Percentiles rank a stretch among this genome's conserved stretches.
phyloP scores from a whole-genome alignment of 2,797 vertebrate genomes.

The Denticeps clupeoides region DNA sequence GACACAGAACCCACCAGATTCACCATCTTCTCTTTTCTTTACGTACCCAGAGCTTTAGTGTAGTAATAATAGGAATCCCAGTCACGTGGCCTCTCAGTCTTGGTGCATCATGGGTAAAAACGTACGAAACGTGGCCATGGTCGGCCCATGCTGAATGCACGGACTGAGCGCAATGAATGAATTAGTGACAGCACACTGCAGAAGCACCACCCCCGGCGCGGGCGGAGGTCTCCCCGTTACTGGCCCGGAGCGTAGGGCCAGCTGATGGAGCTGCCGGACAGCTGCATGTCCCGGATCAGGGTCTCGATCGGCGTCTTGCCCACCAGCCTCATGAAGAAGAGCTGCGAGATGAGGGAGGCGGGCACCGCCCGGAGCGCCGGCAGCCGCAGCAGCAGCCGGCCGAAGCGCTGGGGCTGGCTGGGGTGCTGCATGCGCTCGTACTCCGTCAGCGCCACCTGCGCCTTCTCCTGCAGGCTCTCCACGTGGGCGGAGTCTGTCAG shows the following conservation, averaged over 20 bases:
- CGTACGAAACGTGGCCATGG: no score
- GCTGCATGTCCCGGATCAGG: constrained; percentile 91
- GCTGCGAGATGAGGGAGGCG: constrained; percentile 82
- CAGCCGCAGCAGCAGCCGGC: constrained; percentile 76
- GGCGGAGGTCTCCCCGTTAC: constrained; percentile 35
- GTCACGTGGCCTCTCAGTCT: no score
- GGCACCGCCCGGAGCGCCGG: constrained; percentile 82
- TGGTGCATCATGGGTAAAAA: no score
- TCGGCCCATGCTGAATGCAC: no score
- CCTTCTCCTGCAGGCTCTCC: constrained; percentile 90
- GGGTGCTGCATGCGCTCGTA: constrained; percentile 86
- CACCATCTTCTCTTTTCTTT: no score
- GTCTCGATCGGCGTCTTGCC: constrained; percentile 93
- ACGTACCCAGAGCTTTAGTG: no score
- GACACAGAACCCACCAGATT: no score
- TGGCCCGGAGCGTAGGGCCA: constrained; percentile 85
- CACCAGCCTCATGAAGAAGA: constrained; percentile 92
- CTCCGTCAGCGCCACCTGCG: constrained; percentile 85
- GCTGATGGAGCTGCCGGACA: constrained; percentile 87
- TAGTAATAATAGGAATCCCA: no score
- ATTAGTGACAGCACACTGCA: no score
- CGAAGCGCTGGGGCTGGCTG: constrained; percentile 81
- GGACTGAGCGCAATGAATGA: no score
- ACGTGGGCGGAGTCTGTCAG: constrained; percentile 82
- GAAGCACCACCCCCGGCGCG: neutral